Percentiles rank a stretch among this genome's conserved stretches.
Conservation (phyloP, 1,140 invertebrate genomes). For the Chironomus striatipennis region DNA sequence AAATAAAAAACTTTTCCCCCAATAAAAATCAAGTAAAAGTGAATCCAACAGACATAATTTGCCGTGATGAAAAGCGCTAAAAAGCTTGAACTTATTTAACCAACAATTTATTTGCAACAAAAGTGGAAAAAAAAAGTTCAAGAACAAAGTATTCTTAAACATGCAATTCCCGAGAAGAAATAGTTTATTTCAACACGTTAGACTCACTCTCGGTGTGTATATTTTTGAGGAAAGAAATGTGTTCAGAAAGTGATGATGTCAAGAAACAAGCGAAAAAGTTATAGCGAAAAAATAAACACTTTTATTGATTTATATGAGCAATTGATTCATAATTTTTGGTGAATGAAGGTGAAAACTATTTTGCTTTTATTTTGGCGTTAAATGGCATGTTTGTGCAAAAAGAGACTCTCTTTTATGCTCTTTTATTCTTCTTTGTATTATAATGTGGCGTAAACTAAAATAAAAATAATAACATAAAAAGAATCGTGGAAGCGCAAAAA, state of each 20-base stretch:
- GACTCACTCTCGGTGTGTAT: not conserved
- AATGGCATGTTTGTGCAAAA: not conserved
- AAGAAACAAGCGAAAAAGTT: not conserved
- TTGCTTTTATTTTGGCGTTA: not conserved
- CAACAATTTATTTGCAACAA: not conserved
- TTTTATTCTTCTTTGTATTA: not conserved
- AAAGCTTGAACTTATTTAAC: not conserved
- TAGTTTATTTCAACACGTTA: conserved; percentile 13
- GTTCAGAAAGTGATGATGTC: not conserved
- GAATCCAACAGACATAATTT: no score
- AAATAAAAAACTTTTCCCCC: no score
- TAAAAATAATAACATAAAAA: not conserved
- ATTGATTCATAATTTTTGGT: conserved; percentile 9
- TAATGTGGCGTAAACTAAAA: not conserved
- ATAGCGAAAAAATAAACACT: not conserved
- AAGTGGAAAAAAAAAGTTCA: not conserved
- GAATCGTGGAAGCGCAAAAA: not conserved
- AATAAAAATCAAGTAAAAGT: no score
- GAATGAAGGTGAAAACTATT: conserved; percentile 4
- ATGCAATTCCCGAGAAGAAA: not conserved
- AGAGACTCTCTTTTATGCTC: not conserved
- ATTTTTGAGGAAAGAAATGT: not conserved
- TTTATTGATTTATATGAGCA: conserved; percentile 9
- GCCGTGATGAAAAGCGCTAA: not conserved
- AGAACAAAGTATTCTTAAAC: conserved; percentile 8